A percentile compares a stretch with the other conserved stretches of the same genome.
phyloP scores from a whole-genome alignment of 2,797 vertebrate species.

The Octomys mimax region DNA sequence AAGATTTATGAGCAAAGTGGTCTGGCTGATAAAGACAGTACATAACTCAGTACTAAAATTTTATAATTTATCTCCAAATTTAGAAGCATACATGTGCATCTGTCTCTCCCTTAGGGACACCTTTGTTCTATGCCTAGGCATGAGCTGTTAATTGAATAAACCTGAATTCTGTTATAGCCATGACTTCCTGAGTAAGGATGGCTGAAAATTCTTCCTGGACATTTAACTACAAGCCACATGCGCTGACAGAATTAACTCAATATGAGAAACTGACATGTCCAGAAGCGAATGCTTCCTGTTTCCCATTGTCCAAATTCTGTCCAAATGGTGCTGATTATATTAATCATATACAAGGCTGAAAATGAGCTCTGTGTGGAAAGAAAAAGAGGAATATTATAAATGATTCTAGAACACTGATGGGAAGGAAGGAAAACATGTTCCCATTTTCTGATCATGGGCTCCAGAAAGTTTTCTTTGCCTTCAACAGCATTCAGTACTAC shows the following conservation, averaged over 20 bases:
- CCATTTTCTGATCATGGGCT: conserved; percentile 80
- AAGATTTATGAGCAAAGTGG: conserved; percentile 73
- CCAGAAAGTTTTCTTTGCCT: conserved; percentile 81
- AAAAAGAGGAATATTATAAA: conserved; percentile 44
- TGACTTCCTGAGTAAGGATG: neutral
- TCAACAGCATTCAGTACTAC: conserved; percentile 88
- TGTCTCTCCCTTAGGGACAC: neutral
- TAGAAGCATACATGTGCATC: neutral
- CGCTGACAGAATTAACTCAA: neutral
- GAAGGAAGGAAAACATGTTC: conserved; percentile 62
- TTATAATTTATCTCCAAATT: conserved; percentile 30
- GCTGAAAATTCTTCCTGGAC: neutral
- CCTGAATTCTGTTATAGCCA: neutral
- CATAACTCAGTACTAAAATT: conserved; percentile 29
- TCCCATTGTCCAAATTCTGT: neutral
- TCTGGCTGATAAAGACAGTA: conserved; percentile 60
- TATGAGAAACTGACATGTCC: neutral
- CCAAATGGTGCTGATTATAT: neutral
- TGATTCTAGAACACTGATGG: neutral
- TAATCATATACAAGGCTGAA: conserved; percentile 59
- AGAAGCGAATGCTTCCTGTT: neutral
- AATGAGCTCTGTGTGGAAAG: conserved; percentile 80
- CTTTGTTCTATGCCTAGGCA: neutral
- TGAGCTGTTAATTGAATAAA: neutral
- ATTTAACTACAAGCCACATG: neutral